Conservation (phyloP, 2,797 vertebrate genomes). For the Pseudocheirus occidentalis region DNA sequence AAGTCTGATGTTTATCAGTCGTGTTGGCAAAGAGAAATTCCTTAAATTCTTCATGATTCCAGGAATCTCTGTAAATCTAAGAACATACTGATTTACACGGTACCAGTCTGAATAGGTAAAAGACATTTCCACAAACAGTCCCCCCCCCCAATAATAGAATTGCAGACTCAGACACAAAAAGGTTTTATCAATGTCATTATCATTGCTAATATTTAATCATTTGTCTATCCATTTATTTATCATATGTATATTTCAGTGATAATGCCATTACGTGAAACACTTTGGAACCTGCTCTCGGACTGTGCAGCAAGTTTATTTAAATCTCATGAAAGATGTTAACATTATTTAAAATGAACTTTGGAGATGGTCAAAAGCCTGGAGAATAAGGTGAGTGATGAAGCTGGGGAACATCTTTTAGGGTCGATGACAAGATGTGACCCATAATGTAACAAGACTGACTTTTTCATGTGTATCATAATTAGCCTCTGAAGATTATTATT, state of each 20-base stretch:
- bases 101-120: neutral
- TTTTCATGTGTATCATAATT: neutral
- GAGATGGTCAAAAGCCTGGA: neutral
- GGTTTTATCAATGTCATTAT: neutral
- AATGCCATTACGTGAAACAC: neutral
- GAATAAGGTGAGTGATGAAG: neutral
- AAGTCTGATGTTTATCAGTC: neutral
- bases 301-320: neutral
- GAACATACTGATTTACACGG: neutral
- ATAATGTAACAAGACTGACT: neutral
- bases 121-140: neutral
- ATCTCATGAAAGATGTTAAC: neutral
- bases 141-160: neutral
- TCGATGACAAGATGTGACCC: neutral
- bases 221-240: neutral
- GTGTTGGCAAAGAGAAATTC: neutral
- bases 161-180: neutral
- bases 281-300: neutral
- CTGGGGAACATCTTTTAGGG: neutral
- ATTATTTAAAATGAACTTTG: neutral
- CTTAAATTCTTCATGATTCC: neutral
- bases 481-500: neutral
- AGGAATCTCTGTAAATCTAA: neutral
- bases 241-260: neutral
- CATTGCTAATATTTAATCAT: neutral